A percentile compares a stretch with the other conserved stretches of the same genome.
Evolutionary conservation across 2,888 invertebrate species (phyloP).

Genomic region (Atrina japonica): DNA sequence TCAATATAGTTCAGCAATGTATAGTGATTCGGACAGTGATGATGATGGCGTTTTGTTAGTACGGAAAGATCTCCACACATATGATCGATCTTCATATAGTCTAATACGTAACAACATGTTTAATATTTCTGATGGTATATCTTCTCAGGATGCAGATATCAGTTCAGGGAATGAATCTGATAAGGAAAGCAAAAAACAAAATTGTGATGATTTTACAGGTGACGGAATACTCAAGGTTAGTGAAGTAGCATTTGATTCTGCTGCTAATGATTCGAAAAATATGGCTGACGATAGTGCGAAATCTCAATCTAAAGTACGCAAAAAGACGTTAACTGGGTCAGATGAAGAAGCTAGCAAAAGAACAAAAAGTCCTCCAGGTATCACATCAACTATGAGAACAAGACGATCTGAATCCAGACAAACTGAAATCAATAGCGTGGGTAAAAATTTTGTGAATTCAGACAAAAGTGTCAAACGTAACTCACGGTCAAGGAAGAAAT

Average conservation of each 20-base stretch:
- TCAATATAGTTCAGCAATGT: conserved; percentile 11
- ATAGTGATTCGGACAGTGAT: conserved; percentile 46
- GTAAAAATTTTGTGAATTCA: not conserved
- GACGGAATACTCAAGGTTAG: not conserved
- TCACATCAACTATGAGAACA: too few relatives aligned
- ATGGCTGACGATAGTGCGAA: conserved; percentile 9
- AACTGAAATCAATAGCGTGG: too few relatives aligned
- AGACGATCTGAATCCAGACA: too few relatives aligned
- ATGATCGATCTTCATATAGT: conserved; percentile 28
- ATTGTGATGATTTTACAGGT: not conserved
- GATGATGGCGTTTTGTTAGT: conserved; percentile 52
- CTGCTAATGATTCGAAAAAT: conserved; percentile 19
- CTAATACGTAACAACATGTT: not conserved
- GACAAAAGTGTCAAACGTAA: not conserved
- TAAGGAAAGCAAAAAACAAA: not conserved
- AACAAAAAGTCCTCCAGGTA: not conserved
- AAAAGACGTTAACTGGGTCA: too few relatives aligned
- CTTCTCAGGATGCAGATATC: conserved; percentile 16
- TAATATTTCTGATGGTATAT: conserved; percentile 6
- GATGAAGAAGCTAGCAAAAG: not conserved
- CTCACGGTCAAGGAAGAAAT: not conserved
- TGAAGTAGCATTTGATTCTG: conserved; percentile 1
- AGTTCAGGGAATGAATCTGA: conserved; percentile 24
- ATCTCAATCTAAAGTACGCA: not conserved
- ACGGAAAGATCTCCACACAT: conserved; percentile 54